These are phyloP conservation scores for Argyrosomus japonicus DNA, from an alignment of 2,113 vertebrate genomes.

Conservation along the genomic window DNA sequence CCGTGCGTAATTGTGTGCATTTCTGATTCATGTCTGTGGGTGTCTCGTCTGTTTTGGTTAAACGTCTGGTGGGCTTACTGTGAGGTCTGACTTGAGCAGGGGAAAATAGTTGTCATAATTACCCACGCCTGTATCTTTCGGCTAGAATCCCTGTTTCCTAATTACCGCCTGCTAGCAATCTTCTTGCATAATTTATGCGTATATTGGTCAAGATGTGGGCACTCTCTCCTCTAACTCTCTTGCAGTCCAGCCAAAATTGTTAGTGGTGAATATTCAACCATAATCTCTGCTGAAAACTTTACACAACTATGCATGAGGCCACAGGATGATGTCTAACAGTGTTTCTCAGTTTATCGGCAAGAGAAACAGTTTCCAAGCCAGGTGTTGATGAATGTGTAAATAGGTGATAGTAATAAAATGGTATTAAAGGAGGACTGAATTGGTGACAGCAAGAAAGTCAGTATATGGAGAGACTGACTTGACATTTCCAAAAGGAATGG, in stretches of 20 bases:
- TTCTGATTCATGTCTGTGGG: conserved; percentile 21
- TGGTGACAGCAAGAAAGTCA: conserved; percentile 28
- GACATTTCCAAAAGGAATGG: conserved; percentile 62
- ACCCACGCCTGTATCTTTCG: conserved; percentile 32
- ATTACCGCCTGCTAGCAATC: conserved; percentile 59
- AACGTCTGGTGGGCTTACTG: conserved; percentile 48
- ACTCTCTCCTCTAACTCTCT: conserved; percentile 26
- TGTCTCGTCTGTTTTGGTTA: conserved; percentile 21
- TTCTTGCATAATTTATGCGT: conserved; percentile 52
- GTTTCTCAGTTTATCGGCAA: conserved; percentile 41
- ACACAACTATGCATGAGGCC: conserved; percentile 13
- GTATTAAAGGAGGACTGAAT: conserved; percentile 27
- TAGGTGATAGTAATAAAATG: conserved; percentile 13
- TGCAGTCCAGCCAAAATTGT: conserved; percentile 35
- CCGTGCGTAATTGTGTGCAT: neutral
- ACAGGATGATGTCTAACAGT: conserved; percentile 22
- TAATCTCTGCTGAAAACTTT: conserved; percentile 29
- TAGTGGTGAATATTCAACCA: conserved; percentile 53
- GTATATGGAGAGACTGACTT: conserved; percentile 18
- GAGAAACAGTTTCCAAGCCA: conserved; percentile 8
- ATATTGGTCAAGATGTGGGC: conserved; percentile 51
- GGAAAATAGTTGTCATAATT: conserved; percentile 63
- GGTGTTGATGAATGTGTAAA: conserved; percentile 27
- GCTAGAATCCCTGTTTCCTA: conserved; percentile 48
- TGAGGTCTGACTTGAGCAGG: conserved; percentile 54